These are phyloP conservation scores for Linyphia triangularis DNA, from an alignment of 2,888 invertebrate genomes.

Conservation along the genomic window DNA sequence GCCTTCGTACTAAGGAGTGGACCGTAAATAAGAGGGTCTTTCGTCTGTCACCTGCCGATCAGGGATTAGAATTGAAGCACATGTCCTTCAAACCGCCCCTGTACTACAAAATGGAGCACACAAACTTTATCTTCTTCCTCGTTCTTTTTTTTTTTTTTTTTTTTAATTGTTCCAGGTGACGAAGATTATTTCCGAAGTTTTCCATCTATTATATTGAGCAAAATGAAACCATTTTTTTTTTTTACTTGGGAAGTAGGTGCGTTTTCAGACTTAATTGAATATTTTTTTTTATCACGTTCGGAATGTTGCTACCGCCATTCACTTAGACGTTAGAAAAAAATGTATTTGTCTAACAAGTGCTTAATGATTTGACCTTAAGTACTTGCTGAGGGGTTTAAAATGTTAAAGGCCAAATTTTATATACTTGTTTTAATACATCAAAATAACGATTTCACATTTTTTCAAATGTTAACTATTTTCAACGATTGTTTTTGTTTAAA, in stretches of 20 bases:
- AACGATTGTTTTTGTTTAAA: no score
- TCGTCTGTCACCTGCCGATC: constrained; percentile 69
- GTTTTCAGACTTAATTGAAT: not conserved
- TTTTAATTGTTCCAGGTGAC: constrained; percentile 18
- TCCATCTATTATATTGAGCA: not conserved
- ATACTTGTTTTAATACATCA: no score
- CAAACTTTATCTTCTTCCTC: not conserved
- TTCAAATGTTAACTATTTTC: no score
- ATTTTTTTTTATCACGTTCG: not conserved
- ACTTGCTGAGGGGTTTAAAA: no score
- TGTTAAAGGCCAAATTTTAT: no score
- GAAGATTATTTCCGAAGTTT: constrained; percentile 12
- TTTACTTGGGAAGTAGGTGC: not conserved
- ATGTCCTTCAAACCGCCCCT: constrained; percentile 48
- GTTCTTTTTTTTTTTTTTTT: not conserved
- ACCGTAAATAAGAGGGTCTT: constrained; percentile 47
- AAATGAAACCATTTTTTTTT: not conserved
- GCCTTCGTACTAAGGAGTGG: constrained; percentile 1
- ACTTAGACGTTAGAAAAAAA: no score
- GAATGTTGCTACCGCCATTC: not conserved
- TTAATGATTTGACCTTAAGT: no score
- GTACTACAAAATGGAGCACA: constrained; percentile 34
- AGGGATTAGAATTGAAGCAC: constrained; percentile 33
- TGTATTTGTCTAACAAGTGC: no score
- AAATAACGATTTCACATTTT: no score